phyloP scores from a whole-genome alignment of 2,797 vertebrate genomes.

The Huso huso region DNA sequence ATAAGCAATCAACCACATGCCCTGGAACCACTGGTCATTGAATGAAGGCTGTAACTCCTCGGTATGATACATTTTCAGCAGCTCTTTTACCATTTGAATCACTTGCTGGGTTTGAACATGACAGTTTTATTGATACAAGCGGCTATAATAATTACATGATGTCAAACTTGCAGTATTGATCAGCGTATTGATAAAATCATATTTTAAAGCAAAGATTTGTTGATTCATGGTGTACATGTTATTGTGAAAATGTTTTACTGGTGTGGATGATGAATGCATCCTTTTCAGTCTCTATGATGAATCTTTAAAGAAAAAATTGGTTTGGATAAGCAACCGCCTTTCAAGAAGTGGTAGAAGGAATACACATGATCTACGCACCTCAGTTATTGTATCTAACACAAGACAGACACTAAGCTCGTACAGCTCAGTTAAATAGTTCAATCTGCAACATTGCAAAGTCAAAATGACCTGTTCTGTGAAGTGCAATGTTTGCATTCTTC shows the following conservation, averaged over 20 bases:
- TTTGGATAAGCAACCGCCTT: neutral
- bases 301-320: constrained; percentile 30
- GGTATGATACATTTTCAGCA: neutral
- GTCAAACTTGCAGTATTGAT: constrained; percentile 61
- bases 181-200: constrained; percentile 67
- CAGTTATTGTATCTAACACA: neutral
- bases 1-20: too few species aligned
- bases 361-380: neutral
- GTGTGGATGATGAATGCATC: constrained; percentile 37
- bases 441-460: neutral
- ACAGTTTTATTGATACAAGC: constrained; percentile 66
- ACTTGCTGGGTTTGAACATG: constrained; percentile 26
- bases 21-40: too few species aligned
- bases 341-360: neutral
- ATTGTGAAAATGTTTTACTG: constrained; percentile 50
- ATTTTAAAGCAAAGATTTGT: constrained; percentile 67
- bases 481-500: too few species aligned
- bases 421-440: neutral
- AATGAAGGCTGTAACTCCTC: too few species aligned
- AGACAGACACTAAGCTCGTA: neutral
- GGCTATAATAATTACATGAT: constrained; percentile 63
- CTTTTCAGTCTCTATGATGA: constrained; percentile 46
- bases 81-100: constrained; percentile 28
- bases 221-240: constrained; percentile 47
- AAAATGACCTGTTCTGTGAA: too few species aligned